Conservation (phyloP, 2,888 invertebrate species). For the Agrotis puta region DNA sequence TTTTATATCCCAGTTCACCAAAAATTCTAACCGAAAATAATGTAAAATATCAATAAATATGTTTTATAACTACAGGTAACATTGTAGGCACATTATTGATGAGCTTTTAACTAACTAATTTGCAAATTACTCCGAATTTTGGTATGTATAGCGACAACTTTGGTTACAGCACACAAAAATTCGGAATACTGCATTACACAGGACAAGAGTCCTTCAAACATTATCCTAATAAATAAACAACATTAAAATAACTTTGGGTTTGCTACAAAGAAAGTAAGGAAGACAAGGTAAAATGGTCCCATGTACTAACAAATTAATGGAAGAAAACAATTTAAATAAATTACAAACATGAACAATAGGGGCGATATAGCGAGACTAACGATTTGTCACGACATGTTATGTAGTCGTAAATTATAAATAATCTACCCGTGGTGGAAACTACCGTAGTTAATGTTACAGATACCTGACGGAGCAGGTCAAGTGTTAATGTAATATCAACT, state of each 20-base stretch:
- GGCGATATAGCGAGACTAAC: slow-evolving; percentile 66
- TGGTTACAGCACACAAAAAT: slow-evolving; percentile 38
- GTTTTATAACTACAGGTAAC: slow-evolving; percentile 89
- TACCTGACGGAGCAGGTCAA: slow-evolving; percentile 60
- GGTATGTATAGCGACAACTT: slow-evolving; percentile 19
- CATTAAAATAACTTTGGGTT: slow-evolving; percentile 89
- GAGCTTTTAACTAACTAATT: slow-evolving; percentile 84
- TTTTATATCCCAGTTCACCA: slow-evolving; percentile 82
- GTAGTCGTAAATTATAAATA: slow-evolving; percentile 63
- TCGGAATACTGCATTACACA: slow-evolving; percentile 46
- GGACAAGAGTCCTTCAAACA: slow-evolving; percentile 67
- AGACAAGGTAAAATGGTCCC: slow-evolving; percentile 87
- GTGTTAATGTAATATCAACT: slow-evolving; percentile 74
- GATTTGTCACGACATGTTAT: slow-evolving; percentile 35
- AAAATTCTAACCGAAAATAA: slow-evolving; percentile 80
- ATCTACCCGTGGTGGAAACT: slow-evolving; percentile 74
- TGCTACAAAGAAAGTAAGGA: slow-evolving; percentile 84
- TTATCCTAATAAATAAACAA: slow-evolving; percentile 86
- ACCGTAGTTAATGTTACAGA: slow-evolving; percentile 64
- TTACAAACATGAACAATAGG: slow-evolving; percentile 78
- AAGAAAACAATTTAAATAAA: slow-evolving; percentile 78
- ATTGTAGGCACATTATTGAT: slow-evolving; percentile 90
- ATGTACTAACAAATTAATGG: slow-evolving; percentile 70
- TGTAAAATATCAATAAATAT: slow-evolving; percentile 79
- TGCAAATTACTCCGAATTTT: slow-evolving; percentile 53